Percentiles rank a stretch among this genome's conserved stretches.
phyloP scores from a whole-genome alignment of 2,797 vertebrate genomes.

The Hyperoplus immaculatus region DNA sequence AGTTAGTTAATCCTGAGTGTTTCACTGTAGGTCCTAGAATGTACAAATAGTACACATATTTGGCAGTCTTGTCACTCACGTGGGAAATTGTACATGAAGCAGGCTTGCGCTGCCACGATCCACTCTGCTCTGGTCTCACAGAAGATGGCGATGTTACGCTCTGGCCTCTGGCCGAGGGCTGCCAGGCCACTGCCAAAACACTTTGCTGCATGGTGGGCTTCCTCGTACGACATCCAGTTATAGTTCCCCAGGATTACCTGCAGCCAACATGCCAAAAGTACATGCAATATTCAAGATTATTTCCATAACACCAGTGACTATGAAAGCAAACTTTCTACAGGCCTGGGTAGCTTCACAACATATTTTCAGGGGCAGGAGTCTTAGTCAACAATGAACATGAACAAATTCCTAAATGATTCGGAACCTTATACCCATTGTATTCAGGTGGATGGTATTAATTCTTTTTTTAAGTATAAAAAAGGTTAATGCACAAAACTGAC shows the following conservation, averaged over 20 bases:
- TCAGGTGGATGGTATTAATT: neutral
- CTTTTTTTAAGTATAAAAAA: neutral
- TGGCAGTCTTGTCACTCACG: constrained; percentile 83
- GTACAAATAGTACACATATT: neutral
- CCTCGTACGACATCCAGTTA: constrained; percentile 94
- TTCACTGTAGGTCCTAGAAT: neutral
- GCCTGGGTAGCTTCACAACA: neutral
- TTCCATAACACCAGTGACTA: neutral
- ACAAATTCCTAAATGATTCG: neutral
- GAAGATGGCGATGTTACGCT: constrained; percentile 96
- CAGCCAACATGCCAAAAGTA: constrained; percentile 10
- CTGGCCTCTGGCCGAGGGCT: constrained; percentile 91
- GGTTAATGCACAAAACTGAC: neutral
- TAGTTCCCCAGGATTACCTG: constrained; percentile 97
- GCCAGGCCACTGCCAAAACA: constrained; percentile 94
- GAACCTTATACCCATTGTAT: neutral
- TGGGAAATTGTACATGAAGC: constrained; percentile 98
- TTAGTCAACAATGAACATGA: constrained; percentile 2
- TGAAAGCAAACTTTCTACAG: neutral
- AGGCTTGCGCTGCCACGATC: constrained; percentile 94
- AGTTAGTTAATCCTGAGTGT: neutral
- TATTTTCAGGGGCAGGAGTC: neutral
- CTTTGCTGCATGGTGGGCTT: constrained; percentile 88
- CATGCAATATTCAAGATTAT: neutral
- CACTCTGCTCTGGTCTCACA: constrained; percentile 98